phyloP scores from a whole-genome alignment of 2,113 vertebrate species.

The Psettodes erumei region DNA sequence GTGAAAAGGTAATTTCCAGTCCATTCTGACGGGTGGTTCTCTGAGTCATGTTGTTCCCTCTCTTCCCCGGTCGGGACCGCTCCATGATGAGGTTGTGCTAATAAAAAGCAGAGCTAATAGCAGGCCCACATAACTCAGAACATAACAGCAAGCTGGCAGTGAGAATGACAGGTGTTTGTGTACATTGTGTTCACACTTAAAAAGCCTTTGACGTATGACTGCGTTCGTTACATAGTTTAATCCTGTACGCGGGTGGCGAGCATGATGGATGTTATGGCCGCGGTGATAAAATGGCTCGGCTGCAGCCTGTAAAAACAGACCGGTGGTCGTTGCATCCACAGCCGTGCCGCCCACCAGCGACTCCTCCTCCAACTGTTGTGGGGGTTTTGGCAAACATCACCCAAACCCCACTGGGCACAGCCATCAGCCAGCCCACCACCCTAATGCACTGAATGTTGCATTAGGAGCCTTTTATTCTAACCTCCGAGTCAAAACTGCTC shows the following conservation, averaged over 20 bases:
- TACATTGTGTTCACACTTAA: neutral
- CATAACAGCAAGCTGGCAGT: neutral
- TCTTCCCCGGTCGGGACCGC: constrained; percentile 7
- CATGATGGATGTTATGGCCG: constrained; percentile 51
- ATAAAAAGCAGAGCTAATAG: constrained; percentile 9
- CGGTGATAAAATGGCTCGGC: constrained; percentile 22
- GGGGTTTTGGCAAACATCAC: neutral
- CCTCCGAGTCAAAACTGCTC: neutral
- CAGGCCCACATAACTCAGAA: constrained; percentile 1
- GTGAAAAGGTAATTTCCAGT: constrained; percentile 6
- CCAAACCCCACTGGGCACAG: neutral
- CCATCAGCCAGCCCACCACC: neutral
- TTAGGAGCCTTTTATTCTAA: neutral
- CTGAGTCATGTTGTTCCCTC: constrained; percentile 15
- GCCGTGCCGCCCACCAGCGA: constrained; percentile 15
- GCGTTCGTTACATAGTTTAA: constrained; percentile 39
- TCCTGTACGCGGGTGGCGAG: constrained; percentile 33
- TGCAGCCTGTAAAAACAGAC: constrained; percentile 10
- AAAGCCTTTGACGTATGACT: constrained; percentile 20
- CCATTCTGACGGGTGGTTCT: neutral
- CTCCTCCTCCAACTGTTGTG: neutral
- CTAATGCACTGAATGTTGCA: neutral
- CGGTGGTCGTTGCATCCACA: neutral
- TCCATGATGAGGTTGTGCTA: constrained; percentile 18
- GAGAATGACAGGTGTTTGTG: constrained; percentile 1